Evolutionary conservation across 2,113 vertebrate genomes (phyloP).

Genomic region (Anoura caudifer): DNA sequence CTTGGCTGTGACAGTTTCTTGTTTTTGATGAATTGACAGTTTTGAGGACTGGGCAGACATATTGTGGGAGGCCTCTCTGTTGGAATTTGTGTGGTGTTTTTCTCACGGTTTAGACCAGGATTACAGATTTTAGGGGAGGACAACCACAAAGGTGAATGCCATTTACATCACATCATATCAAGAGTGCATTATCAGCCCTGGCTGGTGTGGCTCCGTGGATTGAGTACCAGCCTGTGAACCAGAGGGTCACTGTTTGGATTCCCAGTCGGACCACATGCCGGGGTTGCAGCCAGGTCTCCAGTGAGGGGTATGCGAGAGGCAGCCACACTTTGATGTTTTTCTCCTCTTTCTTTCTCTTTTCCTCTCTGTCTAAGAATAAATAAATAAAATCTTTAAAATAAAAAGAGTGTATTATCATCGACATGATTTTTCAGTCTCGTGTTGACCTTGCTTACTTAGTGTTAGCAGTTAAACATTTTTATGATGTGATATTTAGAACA

Average conservation of each 20-base stretch:
- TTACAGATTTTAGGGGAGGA: not conserved
- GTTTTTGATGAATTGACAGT: not conserved
- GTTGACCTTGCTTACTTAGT: not conserved
- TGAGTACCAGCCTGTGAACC: too few species aligned
- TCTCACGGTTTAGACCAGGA: not conserved
- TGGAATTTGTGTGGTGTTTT: not conserved
- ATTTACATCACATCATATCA: not conserved
- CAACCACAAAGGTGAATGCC: not conserved
- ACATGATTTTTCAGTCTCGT: not conserved
- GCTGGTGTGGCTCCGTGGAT: too few species aligned
- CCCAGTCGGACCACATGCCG: too few species aligned
- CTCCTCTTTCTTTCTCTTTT: too few species aligned
- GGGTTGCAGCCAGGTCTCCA: too few species aligned
- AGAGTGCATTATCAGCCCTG: not conserved
- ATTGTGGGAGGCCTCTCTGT: not conserved
- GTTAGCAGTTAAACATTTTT: not conserved
- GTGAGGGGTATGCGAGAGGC: too few species aligned
- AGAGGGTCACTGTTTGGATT: too few species aligned
- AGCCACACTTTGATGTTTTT: too few species aligned
- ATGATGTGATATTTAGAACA: not conserved
- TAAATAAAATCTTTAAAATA: too few species aligned
- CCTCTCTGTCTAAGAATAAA: too few species aligned
- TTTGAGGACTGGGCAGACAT: not conserved
- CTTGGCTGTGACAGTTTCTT: not conserved
- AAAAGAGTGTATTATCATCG: not conserved